Evolutionary conservation across 1,140 invertebrate genomes (phyloP).

Genomic region (Xylocopa sonorina): DNA sequence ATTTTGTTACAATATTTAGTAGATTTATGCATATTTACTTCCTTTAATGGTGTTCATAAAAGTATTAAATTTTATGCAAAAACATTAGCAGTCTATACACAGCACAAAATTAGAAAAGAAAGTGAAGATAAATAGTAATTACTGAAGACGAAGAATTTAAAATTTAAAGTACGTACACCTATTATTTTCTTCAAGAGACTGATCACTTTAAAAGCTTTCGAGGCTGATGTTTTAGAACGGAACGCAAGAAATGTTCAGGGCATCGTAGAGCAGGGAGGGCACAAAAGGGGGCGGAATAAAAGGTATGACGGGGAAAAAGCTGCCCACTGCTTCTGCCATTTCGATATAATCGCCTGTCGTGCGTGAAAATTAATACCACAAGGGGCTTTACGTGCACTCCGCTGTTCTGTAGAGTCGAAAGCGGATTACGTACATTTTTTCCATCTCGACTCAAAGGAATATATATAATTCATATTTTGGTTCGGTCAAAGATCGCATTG

Average conservation of each 20-base stretch:
- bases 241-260: not conserved
- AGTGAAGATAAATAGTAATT: no score
- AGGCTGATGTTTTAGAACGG: not conserved
- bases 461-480: not conserved
- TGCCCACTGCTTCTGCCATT: not conserved
- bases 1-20: no score
- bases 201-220: not conserved
- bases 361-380: constrained; percentile 47
- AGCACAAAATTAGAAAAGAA: no score
- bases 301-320: not conserved
- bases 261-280: not conserved
- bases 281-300: no score
- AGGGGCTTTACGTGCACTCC: constrained; percentile 15
- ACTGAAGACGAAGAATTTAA: no score
- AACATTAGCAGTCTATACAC: no score
- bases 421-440: constrained; percentile 5
- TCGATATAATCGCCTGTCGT: not conserved
- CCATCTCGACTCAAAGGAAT: constrained; percentile 22
- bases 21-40: no score
- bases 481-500: not conserved
- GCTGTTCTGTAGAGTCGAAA: constrained; percentile 29
- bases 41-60: no score
- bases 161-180: no score
- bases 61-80: no score
- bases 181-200: no score